These are phyloP conservation scores for Eulacestoma nigropectus DNA, from an alignment of 2,113 vertebrate genomes.

Conservation along the genomic window DNA sequence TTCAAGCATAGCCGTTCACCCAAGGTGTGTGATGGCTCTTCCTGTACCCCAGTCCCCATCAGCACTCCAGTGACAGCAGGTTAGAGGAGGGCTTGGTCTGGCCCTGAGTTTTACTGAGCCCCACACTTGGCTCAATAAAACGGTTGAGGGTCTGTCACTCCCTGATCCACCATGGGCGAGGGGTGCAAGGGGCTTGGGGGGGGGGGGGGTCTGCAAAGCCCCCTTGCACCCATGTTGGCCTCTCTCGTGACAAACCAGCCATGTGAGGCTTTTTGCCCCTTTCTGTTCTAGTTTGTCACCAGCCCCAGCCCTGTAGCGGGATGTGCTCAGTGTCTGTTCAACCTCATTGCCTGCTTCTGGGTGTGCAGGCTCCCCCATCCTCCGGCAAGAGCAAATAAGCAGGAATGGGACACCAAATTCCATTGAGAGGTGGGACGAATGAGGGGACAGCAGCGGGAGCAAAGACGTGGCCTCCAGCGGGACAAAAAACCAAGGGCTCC, in stretches of 20 bases:
- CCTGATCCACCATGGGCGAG: not conserved
- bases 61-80: rapidly evolving
- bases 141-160: not conserved
- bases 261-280: not conserved
- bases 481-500: not conserved
- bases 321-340: not conserved
- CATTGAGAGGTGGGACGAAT: not conserved
- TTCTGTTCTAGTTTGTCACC: not conserved
- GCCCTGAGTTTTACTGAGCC: not conserved
- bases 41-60: not conserved
- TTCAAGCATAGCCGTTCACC: not conserved
- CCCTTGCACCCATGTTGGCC: rapidly evolving
- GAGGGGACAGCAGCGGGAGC: not conserved
- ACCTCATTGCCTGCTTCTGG: not conserved
- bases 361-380: not conserved
- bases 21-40: not conserved
- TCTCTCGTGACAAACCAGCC: not conserved
- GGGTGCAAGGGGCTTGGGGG: too few species aligned
- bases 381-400: not conserved
- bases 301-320: not conserved
- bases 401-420: not conserved
- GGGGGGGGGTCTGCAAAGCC: not conserved
- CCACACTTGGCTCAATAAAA: not conserved
- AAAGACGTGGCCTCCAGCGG: not conserved
- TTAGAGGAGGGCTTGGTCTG: not conserved